Percentiles rank a stretch among this genome's conserved stretches.
These are phyloP conservation scores for Bombus waltoni DNA, from an alignment of 1,140 invertebrate species.

Conservation along the genomic window DNA sequence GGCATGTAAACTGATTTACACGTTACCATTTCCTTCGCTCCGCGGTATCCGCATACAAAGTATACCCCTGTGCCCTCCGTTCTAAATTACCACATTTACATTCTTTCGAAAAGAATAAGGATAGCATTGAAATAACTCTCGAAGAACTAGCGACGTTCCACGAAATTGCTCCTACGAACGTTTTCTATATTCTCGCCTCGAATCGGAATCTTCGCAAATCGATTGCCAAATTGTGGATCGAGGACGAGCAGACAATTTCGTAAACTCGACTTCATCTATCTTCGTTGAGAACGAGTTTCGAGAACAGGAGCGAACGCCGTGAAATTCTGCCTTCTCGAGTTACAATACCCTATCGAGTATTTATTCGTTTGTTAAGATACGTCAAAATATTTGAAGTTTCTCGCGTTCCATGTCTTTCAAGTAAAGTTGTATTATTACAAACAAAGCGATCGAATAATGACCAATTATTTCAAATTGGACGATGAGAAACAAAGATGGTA, in stretches of 20 bases:
- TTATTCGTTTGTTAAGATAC: too few relatives aligned
- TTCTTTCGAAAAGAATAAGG: not conserved
- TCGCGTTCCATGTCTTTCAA: not conserved
- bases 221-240: slow-evolving; percentile 14
- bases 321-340: not conserved
- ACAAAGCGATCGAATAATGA: not conserved
- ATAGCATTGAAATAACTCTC: not conserved
- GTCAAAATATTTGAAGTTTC: not conserved
- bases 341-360: too few relatives aligned
- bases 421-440: not conserved
- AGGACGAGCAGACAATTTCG: not conserved
- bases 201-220: not conserved
- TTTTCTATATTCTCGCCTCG: not conserved
- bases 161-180: not conserved
- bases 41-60: not conserved
- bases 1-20: slow-evolving; percentile 17
- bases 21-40: not conserved
- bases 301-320: not conserved
- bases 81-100: not conserved
- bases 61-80: not conserved
- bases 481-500: too few relatives aligned
- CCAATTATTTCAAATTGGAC: too few relatives aligned
- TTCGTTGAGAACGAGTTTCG: not conserved
- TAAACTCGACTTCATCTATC: slow-evolving; percentile 41
- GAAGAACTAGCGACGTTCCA: not conserved